Percentiles rank a stretch among this genome's conserved stretches.
phyloP scores from a whole-genome alignment of 2,113 vertebrate species.

The Leucoraja erinaceus region DNA sequence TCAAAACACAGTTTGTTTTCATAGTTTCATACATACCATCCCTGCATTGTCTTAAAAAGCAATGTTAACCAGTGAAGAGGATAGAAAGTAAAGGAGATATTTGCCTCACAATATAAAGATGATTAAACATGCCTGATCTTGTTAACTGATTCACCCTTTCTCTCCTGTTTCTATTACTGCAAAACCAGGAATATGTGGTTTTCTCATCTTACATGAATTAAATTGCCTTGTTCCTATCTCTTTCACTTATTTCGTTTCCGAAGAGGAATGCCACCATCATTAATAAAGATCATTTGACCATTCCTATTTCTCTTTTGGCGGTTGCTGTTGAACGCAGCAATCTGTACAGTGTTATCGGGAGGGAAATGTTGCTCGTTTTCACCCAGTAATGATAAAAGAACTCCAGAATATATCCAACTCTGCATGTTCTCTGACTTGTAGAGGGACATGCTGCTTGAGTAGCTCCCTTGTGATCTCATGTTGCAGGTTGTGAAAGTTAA shows the following conservation, averaged over 20 bases:
- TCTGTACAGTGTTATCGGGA: background rate
- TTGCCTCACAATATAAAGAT: background rate
- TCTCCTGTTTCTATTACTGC: too few species aligned
- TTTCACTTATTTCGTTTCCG: background rate
- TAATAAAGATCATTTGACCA: background rate
- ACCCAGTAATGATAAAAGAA: background rate
- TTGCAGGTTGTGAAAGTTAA: background rate
- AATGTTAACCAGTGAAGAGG: background rate
- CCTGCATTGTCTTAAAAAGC: background rate
- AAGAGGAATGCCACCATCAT: background rate
- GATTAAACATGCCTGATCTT: background rate
- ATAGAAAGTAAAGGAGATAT: background rate
- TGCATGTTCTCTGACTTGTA: background rate
- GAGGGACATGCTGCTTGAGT: background rate
- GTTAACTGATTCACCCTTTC: too few species aligned
- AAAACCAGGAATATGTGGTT: background rate
- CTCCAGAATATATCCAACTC: background rate
- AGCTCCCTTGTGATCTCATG: background rate
- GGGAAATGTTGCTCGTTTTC: background rate
- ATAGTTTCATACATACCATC: background rate
- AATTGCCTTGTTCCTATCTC: background rate
- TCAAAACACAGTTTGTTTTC: background rate
- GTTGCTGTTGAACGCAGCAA: background rate
- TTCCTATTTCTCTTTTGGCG: background rate
- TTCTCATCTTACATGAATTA: background rate